Evolutionary conservation across 1,140 invertebrate species (phyloP).

Genomic region (Caerostris darwini): DNA sequence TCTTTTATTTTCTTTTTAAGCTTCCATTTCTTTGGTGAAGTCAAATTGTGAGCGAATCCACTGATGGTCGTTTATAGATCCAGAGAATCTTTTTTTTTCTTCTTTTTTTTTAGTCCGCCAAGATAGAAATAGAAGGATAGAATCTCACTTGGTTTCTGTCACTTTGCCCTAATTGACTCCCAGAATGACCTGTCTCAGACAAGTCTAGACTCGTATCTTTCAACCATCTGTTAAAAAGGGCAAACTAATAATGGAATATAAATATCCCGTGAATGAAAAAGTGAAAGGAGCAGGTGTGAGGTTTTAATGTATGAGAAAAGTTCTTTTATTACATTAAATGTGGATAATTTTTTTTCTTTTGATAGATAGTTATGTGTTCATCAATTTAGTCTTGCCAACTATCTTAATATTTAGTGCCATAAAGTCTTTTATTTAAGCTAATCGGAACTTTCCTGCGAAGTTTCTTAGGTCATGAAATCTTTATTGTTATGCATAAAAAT

Average conservation of each 20-base stretch:
- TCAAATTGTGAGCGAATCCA: neutral
- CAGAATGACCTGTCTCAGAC: neutral
- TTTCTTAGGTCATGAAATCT: too few relatives aligned
- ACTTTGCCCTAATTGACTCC: neutral
- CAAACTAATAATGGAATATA: neutral
- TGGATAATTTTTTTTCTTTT: too few relatives aligned
- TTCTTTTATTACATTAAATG: neutral
- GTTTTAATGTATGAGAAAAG: neutral
- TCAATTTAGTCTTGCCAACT: too few relatives aligned
- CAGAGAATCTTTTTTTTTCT: too few relatives aligned
- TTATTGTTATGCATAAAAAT: too few relatives aligned
- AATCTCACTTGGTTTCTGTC: neutral
- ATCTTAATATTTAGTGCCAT: neutral
- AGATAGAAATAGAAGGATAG: neutral
- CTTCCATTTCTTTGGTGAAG: neutral
- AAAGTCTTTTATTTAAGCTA: neutral
- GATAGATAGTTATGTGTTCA: too few relatives aligned
- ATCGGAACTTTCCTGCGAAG: neutral
- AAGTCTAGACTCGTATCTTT: conserved; percentile 26
- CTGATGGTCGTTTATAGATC: neutral
- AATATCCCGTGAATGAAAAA: conserved; percentile 10
- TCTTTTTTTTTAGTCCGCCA: neutral
- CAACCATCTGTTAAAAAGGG: neutral
- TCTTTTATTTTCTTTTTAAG: neutral
- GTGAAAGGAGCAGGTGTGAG: neutral